phyloP scores from a whole-genome alignment of 2,797 vertebrate species.

The Sebastes cheni region DNA sequence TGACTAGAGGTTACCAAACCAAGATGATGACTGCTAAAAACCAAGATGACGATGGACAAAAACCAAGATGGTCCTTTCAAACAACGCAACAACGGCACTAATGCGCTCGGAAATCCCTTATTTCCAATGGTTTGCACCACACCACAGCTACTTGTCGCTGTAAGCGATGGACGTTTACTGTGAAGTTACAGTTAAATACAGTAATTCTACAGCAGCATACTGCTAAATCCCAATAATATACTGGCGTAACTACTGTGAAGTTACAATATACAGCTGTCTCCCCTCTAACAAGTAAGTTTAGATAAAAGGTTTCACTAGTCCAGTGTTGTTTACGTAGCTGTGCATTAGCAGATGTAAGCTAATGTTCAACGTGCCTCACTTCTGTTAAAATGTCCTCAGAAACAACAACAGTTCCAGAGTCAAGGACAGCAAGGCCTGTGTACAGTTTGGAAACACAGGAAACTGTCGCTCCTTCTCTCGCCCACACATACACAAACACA shows the following conservation, averaged over 20 bases:
- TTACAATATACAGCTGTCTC: background rate
- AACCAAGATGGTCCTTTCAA: too few species aligned
- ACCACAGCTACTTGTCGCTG: accelerated
- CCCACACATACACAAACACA: background rate
- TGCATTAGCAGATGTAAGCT: constrained; percentile 33
- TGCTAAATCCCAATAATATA: too few species aligned
- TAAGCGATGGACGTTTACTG: too few species aligned
- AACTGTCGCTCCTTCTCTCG: background rate
- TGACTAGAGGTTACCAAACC: too few species aligned
- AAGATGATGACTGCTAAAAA: too few species aligned
- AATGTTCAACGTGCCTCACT: background rate
- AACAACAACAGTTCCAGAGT: background rate
- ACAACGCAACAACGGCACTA: too few species aligned
- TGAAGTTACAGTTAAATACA: too few species aligned
- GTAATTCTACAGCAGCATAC: too few species aligned
- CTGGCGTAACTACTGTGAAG: too few species aligned
- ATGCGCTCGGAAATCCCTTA: too few species aligned
- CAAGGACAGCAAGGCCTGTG: background rate
- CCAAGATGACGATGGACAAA: too few species aligned
- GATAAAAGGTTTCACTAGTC: background rate
- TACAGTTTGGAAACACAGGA: background rate
- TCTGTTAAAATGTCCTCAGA: background rate
- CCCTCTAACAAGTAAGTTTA: background rate
- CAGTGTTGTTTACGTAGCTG: constrained; percentile 20
- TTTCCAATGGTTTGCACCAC: too few species aligned